phyloP scores from a whole-genome alignment of 2,888 invertebrate genomes.

The Leptogaster cylindrica region DNA sequence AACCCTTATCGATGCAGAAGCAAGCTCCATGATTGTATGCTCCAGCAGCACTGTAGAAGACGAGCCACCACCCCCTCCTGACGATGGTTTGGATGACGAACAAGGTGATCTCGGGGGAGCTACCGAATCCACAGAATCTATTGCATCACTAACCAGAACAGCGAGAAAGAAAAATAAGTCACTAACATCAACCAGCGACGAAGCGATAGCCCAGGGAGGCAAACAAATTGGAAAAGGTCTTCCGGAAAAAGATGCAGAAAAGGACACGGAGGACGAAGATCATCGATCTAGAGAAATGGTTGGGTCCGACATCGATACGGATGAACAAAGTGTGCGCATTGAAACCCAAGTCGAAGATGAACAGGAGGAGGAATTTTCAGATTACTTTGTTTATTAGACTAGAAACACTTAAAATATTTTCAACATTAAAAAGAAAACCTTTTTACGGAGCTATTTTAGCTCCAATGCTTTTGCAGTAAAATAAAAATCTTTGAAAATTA shows the following conservation, averaged over 20 bases:
- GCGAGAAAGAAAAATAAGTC: too few species aligned
- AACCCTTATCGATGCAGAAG: conserved; percentile 56
- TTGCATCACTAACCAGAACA: background rate
- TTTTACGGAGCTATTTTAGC: too few species aligned
- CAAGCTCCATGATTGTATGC: conserved; percentile 55
- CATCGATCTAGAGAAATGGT: background rate
- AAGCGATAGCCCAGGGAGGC: background rate
- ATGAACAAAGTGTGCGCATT: background rate
- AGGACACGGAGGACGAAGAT: background rate
- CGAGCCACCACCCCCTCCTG: conserved; percentile 52
- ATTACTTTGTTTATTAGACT: conserved; percentile 9
- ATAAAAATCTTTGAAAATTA: too few species aligned
- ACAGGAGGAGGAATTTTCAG: conserved; percentile 15
- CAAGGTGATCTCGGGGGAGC: conserved; percentile 53
- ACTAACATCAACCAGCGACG: too few species aligned
- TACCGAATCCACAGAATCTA: conserved; percentile 46
- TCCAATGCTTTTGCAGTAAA: too few species aligned
- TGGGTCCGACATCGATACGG: too few species aligned
- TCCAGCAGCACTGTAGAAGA: conserved; percentile 58
- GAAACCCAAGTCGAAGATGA: background rate
- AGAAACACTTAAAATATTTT: too few species aligned
- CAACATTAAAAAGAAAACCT: too few species aligned
- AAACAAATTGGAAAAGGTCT: background rate
- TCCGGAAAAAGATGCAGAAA: background rate
- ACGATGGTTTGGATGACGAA: conserved; percentile 44